Evolutionary conservation across 2,888 invertebrate genomes (phyloP).

Genomic region (Caenorhabditis sp.): DNA sequence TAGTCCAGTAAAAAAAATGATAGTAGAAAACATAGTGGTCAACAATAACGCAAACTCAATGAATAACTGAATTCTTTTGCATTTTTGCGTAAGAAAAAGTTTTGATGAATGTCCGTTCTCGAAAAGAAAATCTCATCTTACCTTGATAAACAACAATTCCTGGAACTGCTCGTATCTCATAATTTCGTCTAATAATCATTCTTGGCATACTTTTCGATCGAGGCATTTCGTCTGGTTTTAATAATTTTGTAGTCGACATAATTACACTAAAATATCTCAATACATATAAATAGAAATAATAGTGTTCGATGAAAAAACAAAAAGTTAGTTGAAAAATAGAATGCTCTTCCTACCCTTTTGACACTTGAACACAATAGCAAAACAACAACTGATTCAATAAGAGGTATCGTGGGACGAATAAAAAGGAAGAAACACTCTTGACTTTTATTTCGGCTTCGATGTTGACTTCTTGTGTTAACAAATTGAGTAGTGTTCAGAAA

Average conservation of each 20-base stretch:
- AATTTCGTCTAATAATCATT: constrained; percentile 25
- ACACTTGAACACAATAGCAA: constrained; percentile 1
- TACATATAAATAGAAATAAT: not conserved
- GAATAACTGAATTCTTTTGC: too few species aligned
- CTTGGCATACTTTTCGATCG: constrained; percentile 36
- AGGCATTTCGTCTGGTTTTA: constrained; percentile 2
- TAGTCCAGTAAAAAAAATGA: too few species aligned
- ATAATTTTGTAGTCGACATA: not conserved
- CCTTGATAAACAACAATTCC: constrained; percentile 37
- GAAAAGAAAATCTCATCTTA: too few species aligned
- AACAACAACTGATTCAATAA: constrained; percentile 3
- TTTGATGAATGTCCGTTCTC: too few species aligned
- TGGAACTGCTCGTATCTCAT: constrained; percentile 36
- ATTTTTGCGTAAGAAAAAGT: not conserved
- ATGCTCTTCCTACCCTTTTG: not conserved
- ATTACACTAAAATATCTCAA: not conserved
- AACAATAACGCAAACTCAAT: too few species aligned
- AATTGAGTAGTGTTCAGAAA: not conserved
- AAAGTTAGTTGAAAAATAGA: not conserved
- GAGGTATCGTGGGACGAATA: not conserved
- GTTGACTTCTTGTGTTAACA: not conserved
- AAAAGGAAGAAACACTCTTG: not conserved
- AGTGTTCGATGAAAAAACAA: not conserved
- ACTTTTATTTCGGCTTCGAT: not conserved
- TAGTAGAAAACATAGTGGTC: too few species aligned